Conservation (phyloP, 2,797 vertebrate species). For the Tenualosa thibaudeaui region DNA sequence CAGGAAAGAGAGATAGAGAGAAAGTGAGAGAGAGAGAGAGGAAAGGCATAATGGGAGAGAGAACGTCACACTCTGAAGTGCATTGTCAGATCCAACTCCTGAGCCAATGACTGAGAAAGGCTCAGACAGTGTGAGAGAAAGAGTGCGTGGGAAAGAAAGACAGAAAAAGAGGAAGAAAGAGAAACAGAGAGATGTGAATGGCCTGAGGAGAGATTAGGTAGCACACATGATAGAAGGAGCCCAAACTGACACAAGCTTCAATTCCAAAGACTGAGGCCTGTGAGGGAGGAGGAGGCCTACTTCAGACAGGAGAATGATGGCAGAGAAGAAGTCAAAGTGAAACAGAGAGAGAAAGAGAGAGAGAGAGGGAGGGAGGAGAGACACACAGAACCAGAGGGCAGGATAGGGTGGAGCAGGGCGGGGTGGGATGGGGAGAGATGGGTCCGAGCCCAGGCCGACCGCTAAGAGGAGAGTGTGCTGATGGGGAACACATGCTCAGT, state of each 20-base stretch:
- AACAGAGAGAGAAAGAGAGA: neutral
- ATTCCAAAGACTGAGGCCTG: too few relatives aligned
- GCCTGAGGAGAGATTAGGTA: neutral
- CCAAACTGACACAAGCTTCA: too few relatives aligned
- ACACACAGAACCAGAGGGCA: neutral
- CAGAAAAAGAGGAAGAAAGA: too few relatives aligned
- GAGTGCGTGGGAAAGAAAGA: neutral
- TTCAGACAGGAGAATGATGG: too few relatives aligned
- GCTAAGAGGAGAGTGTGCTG: too few relatives aligned
- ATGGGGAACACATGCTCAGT: too few relatives aligned
- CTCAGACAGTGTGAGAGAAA: neutral
- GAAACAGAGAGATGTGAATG: too few relatives aligned
- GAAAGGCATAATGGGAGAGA: neutral
- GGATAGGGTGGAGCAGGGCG: neutral
- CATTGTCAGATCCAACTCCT: neutral
- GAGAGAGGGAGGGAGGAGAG: neutral
- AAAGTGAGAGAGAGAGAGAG: neutral
- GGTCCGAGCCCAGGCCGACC: too few relatives aligned
- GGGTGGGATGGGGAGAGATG: too few relatives aligned
- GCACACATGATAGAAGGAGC: too few relatives aligned
- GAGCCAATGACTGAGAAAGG: neutral
- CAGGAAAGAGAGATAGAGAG: neutral
- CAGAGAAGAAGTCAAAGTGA: too few relatives aligned
- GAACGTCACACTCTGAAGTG: neutral
- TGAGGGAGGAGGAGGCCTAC: too few relatives aligned